phyloP scores from a whole-genome alignment of 2,113 vertebrate genomes.

The Spheniscus mendiculus region DNA sequence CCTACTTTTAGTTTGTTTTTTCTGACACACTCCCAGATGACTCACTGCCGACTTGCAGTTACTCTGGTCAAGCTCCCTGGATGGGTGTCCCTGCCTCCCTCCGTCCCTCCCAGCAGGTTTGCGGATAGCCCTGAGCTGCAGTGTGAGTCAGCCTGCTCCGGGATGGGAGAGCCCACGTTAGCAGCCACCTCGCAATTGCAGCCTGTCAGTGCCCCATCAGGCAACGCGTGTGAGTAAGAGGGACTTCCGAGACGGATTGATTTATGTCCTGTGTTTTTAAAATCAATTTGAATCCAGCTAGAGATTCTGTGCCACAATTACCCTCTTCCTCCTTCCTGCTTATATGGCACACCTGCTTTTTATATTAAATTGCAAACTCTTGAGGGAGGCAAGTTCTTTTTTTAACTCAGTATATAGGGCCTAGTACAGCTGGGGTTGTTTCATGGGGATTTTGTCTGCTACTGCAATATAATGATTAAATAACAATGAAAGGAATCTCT shows the following conservation, averaged over 20 bases:
- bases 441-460: background rate
- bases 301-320: background rate
- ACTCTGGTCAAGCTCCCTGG: background rate
- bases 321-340: background rate
- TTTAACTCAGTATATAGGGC: background rate
- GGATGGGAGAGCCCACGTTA: rapidly evolving
- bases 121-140: background rate
- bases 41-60: background rate
- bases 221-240: background rate
- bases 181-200: background rate
- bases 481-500: constrained; percentile 19
- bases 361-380: background rate
- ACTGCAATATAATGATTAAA: constrained; percentile 19
- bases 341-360: background rate
- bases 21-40: background rate
- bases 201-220: background rate
- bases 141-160: background rate
- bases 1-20: background rate
- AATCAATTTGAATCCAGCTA: background rate
- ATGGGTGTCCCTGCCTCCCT: background rate
- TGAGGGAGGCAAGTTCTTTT: background rate
- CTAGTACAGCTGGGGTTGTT: background rate
- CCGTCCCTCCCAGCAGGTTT: background rate
- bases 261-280: background rate
- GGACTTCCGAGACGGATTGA: background rate